These are phyloP conservation scores for Quadroppia sp. DNA, from an alignment of 2,888 invertebrate genomes.

Conservation along the genomic window DNA sequence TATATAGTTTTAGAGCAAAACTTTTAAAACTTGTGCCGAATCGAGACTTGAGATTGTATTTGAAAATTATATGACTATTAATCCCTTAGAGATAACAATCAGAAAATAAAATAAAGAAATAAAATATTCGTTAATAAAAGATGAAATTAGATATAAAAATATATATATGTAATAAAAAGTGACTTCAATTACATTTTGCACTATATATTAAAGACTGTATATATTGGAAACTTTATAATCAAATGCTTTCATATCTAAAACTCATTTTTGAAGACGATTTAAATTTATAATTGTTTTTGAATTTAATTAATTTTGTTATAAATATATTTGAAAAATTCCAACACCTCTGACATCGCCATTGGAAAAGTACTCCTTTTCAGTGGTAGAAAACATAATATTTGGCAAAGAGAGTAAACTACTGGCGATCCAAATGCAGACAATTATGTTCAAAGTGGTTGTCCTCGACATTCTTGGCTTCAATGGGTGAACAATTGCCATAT, in stretches of 20 bases:
- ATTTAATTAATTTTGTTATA: no score
- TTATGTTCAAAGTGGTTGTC: constrained; percentile 75
- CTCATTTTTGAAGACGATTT: no score
- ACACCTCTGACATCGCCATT: constrained; percentile 41
- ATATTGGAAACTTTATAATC: no score
- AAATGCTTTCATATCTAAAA: no score
- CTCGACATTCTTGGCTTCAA: constrained; percentile 79
- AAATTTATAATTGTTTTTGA: no score
- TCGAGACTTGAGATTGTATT: neutral
- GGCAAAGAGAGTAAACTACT: constrained; percentile 76
- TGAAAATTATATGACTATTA: neutral
- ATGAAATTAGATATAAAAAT: neutral
- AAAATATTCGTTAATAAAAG: neutral
- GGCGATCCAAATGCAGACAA: constrained; percentile 75
- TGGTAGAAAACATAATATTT: constrained; percentile 69
- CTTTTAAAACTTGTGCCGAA: no score
- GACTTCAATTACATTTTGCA: no score
- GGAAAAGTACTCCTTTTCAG: constrained; percentile 57
- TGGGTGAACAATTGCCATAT: constrained; percentile 91
- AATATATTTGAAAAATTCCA: no score
- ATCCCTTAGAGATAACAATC: neutral
- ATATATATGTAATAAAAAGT: neutral
- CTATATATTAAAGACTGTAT: no score
- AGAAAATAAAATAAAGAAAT: neutral
- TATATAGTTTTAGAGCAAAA: no score